phyloP scores from a whole-genome alignment of 2,113 vertebrate species.

The Pollachius pollachius region DNA sequence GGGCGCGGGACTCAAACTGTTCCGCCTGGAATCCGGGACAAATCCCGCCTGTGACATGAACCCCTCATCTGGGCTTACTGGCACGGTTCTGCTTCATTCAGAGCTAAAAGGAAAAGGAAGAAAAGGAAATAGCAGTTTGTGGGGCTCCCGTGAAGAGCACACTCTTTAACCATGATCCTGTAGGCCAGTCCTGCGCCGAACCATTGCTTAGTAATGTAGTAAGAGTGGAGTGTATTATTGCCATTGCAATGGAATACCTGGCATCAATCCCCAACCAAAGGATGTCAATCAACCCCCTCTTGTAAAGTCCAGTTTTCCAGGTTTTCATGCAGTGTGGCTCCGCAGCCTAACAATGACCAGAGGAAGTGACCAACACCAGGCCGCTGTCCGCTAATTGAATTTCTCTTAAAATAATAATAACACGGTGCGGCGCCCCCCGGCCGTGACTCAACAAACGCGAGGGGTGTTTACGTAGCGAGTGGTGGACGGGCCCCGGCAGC shows the following conservation, averaged over 20 bases:
- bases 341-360: neutral
- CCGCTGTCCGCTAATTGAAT: slow-evolving; percentile 64
- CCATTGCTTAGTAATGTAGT: neutral
- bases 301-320: too few species aligned
- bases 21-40: slow-evolving; percentile 7
- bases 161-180: neutral
- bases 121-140: neutral
- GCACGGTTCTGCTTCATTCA: neutral
- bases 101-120: neutral
- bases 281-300: neutral
- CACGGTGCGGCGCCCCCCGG: slow-evolving; percentile 30
- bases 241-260: neutral
- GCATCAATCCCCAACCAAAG: neutral
- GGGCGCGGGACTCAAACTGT: slow-evolving; percentile 27
- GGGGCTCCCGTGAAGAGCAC: neutral
- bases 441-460: slow-evolving; percentile 55
- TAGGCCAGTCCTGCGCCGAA: neutral
- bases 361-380: slow-evolving; percentile 65
- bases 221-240: neutral
- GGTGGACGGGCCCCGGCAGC: slow-evolving; percentile 46
- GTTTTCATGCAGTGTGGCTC: slow-evolving; percentile 10
- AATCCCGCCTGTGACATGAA: slow-evolving; percentile 42
- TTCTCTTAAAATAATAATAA: slow-evolving; percentile 52
- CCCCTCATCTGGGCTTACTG: slow-evolving; percentile 30
- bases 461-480: slow-evolving; percentile 55